Evolutionary conservation across 1,140 invertebrate species (phyloP), one percentile per base, ranked within the genome.

Genomic region (Archegozetes longisetosus): DNA sequence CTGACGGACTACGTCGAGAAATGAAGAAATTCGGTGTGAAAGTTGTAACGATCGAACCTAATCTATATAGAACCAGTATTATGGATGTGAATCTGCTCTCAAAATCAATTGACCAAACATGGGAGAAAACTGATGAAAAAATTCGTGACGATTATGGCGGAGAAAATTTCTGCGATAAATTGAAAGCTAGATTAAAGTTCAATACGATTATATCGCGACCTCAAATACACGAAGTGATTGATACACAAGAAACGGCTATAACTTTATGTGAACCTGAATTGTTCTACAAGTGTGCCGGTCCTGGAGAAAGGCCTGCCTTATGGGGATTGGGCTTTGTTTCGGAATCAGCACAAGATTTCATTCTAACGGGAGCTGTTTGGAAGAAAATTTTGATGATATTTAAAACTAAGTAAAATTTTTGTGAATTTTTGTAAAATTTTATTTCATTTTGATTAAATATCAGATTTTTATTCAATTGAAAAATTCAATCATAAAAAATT

Each of bases 1-100:
- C 73, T 23, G 76, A 78, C 64, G 76, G 71, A 17, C 67, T 78
- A 2, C 62, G 77, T 28, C 67, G 74, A 50, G 77, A 78, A 67
- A 75, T 78, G 74, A 6, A 52, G 50, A 9, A 6, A 28, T 28
- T 52, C 14, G 71, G 68, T n/a, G 70, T 79, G 17, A 65, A 69
- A 54, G 76, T 78, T 1, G 68, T 73, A 13, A 68, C 71, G 0
- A 73, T 78, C 27, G 75, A 78, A 65, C 77, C 77, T 61, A 63
- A 73, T 58, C 66, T 71, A 23, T 70, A 77, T 55, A 70, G 69
- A 58, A 74, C 72, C 0, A 64, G 65, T n/a, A 71, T 73, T 40
- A 61, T 68, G 13, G 60, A 62, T 24, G 63, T 67, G 4, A 57
- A 61, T 3, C 50, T 2, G 20, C 14, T 28, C 17, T n/a, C 26